These are phyloP conservation scores for Luidia sarsii DNA, from an alignment of 53 echinoderm and acorn worm species.

Conservation along the genomic window DNA sequence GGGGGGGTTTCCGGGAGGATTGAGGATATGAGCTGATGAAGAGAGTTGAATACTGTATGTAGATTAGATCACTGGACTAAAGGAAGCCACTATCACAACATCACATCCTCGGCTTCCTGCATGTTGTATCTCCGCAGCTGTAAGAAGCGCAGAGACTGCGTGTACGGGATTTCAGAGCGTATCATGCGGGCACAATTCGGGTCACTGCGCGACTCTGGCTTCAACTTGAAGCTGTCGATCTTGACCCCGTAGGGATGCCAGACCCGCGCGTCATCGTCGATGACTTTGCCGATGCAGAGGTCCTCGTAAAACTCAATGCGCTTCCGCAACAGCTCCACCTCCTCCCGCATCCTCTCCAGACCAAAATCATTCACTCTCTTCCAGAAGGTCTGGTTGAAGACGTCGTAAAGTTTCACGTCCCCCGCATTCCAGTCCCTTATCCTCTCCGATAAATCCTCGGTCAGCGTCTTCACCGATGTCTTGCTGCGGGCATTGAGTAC, in stretches of 20 bases:
- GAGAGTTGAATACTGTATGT: too few relatives aligned
- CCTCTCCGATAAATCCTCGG: not conserved
- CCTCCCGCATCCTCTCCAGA: constrained; percentile 64
- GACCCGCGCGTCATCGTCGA: constrained; percentile 41
- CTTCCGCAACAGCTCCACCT: constrained; percentile 63
- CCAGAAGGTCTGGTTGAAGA: constrained; percentile 90
- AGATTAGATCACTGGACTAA: too few relatives aligned
- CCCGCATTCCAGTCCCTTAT: constrained; percentile 78
- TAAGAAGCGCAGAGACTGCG: not conserved
- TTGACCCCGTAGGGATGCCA: constrained; percentile 76
- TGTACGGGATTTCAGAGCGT: constrained; percentile 72
- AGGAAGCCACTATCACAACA: not conserved
- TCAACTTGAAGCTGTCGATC: constrained; percentile 74
- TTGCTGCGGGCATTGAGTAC: constrained; percentile 73
- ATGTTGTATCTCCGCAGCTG: constrained; percentile 13
- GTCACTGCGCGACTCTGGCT: constrained; percentile 23
- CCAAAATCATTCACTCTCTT: constrained; percentile 72
- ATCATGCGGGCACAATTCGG: constrained; percentile 61
- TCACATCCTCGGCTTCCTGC: not conserved
- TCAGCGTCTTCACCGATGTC: constrained; percentile 48
- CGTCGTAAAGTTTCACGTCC: constrained; percentile 73
- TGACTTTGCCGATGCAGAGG: constrained; percentile 62
- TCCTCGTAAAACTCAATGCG: constrained; percentile 50
- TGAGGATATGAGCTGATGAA: too few relatives aligned
- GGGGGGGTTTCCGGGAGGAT: too few relatives aligned